Percentiles rank a stretch among this genome's conserved stretches.
Conservation (phyloP, 1,140 invertebrate species). For the Gryllus bimaculatus region DNA sequence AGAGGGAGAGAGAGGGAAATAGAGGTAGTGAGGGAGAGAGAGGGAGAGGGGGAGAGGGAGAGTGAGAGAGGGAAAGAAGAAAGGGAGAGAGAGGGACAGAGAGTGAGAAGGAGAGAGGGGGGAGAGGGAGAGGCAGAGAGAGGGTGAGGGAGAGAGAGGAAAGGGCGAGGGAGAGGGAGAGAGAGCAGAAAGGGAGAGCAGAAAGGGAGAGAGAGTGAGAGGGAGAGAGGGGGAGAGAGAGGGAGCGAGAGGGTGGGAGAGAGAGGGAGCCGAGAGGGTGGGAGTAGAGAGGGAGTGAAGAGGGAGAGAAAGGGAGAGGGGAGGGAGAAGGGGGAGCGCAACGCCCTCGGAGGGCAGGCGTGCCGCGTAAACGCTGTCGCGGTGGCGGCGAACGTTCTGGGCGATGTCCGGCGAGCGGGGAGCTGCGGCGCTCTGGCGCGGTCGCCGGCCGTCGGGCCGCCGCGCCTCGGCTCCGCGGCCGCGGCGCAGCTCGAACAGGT, state of each 20-base stretch:
- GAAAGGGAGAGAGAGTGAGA: too few species aligned
- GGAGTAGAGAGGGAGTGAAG: too few species aligned
- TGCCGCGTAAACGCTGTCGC: slow-evolving; percentile 39
- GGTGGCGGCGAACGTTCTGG: slow-evolving; percentile 67
- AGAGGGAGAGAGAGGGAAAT: neutral
- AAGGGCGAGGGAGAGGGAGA: neutral
- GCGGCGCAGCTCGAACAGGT: slow-evolving; percentile 69
- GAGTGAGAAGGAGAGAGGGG: neutral
- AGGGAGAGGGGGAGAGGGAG: neutral
- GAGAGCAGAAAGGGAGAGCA: neutral
- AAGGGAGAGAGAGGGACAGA: neutral
- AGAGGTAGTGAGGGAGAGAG: neutral
- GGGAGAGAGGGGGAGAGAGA: too few species aligned
- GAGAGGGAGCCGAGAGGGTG: too few species aligned
- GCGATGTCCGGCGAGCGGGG: slow-evolving; percentile 62
- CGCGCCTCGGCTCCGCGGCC: slow-evolving; percentile 44
- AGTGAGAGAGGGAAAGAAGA: neutral
- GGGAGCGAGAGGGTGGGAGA: too few species aligned
- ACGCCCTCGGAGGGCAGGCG: too few species aligned
- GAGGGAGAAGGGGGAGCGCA: too few species aligned
- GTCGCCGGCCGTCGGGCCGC: slow-evolving; percentile 40
- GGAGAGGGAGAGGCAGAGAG: neutral
- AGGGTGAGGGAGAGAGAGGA: neutral
- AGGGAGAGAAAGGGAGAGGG: too few species aligned
- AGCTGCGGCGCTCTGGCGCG: slow-evolving; percentile 24